Percentiles rank a stretch among this genome's conserved stretches.
These are phyloP conservation scores for Otus scops DNA, from an alignment of 2,797 vertebrate species.

Conservation along the genomic window DNA sequence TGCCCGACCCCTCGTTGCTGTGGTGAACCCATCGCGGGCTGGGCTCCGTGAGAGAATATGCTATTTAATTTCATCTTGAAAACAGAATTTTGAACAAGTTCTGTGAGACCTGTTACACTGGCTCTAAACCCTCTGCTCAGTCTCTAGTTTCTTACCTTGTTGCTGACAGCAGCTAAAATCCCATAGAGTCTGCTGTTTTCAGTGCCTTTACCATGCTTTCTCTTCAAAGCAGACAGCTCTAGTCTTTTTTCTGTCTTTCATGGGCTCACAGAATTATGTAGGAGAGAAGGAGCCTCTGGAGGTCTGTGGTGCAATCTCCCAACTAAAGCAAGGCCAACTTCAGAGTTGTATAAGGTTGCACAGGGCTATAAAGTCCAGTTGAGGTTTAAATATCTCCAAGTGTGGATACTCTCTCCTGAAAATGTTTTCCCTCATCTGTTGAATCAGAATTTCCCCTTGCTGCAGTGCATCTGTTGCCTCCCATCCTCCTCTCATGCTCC, in stretches of 20 bases:
- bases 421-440: not conserved
- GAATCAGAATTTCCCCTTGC: not conserved
- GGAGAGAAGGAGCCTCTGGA: not conserved
- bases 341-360: not conserved
- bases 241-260: not conserved
- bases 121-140: not conserved
- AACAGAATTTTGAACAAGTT: not conserved
- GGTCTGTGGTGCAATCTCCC: not conserved
- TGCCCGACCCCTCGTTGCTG: constrained; percentile 67
- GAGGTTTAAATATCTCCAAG: not conserved
- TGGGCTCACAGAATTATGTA: not conserved
- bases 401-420: not conserved
- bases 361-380: not conserved
- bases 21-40: constrained; percentile 83
- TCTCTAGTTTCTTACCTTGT: not conserved
- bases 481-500: not conserved
- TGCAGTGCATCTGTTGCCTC: not conserved
- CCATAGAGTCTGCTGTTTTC: not conserved
- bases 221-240: not conserved
- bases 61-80: not conserved
- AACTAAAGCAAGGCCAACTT: not conserved
- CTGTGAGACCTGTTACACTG: not conserved
- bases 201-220: not conserved
- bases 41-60: constrained; percentile 75
- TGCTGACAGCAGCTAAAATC: not conserved